Evolutionary conservation across 2,113 vertebrate genomes (phyloP).

Genomic region (Dromas ardeola): DNA sequence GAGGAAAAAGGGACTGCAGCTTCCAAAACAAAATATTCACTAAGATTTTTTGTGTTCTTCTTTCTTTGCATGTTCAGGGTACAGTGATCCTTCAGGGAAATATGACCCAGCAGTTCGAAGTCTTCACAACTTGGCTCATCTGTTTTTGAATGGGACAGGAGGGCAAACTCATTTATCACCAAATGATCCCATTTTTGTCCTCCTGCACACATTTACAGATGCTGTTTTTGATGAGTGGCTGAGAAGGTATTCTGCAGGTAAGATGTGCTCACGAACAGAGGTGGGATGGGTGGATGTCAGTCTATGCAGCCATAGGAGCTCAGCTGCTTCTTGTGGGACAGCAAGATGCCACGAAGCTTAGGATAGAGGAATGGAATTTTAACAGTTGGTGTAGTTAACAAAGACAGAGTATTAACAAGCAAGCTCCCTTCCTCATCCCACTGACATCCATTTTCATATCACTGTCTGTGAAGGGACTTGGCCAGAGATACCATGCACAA

Average conservation of each 20-base stretch:
- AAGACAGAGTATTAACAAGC: background rate
- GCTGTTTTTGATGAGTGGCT: conserved; percentile 98
- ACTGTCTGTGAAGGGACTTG: background rate
- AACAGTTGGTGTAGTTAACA: background rate
- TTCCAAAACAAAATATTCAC: background rate
- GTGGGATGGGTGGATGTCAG: background rate
- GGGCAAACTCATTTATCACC: conserved; percentile 96
- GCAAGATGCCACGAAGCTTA: background rate
- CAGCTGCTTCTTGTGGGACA: background rate
- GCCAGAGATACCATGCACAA: background rate
- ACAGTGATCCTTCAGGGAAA: conserved; percentile 89
- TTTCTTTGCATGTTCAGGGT: conserved; percentile 78
- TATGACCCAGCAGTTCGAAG: conserved; percentile 92
- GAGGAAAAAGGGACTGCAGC: background rate
- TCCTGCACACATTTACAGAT: conserved; percentile 95
- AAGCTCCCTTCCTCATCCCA: background rate
- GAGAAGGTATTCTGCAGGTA: conserved; percentile 87
- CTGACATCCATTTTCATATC: background rate
- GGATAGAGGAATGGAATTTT: background rate
- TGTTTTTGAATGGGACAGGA: conserved; percentile 96
- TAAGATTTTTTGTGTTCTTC: background rate
- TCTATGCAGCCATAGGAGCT: background rate
- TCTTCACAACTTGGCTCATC: conserved; percentile 96
- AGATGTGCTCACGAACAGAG: background rate
- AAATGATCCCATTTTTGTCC: conserved; percentile 95